Evolutionary conservation across 2,113 vertebrate species (phyloP), one percentile per base, ranked within the genome.

Genomic region (Typhlomys cinereus): DNA sequence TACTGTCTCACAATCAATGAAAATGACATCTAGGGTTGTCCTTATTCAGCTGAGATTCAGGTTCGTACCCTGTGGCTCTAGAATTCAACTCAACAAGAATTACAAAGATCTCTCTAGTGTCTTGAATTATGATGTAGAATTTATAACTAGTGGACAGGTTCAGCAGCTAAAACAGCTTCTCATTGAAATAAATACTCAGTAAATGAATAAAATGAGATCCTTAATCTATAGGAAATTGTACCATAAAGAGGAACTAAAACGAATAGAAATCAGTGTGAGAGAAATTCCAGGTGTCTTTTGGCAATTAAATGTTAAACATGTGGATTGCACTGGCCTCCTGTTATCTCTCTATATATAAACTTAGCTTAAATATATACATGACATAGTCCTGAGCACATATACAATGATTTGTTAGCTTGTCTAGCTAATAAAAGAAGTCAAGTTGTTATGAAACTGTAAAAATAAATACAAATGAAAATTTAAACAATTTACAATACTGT

Each of bases 1-100:
- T 69, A 17, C 5, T 75, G 5, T 59, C n/a, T 75, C 21, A 75
- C 59, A 87, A 46, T 83, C 74, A 62, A 57, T 66, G 25, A 85
- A n/a, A 54, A 81, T 46, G 41, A 61, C 39, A 44, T 1, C 25
- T 39, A 70, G 36, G 41, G 50, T 54, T 76, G 36, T 76, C 67
- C 7, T 81, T 48, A 76, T 48, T 85, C 6, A 1, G 31, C 67
- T 79, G 50, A 62, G 61, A 79, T 14, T 25, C 44, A 86, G 71
- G 39, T 23, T 71, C 70, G 69, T 86, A 46, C 66, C 88, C 74
- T 90, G 86, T 89, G 88, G 41, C 48, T 27, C 48, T 76, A 89
- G 44, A 75, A 84, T 92, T 69, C 74, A 54, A 61, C 79, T 89
- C n/a, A 91, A 76, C 31, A 76, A 27, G 39, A 84, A 74, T 70